A percentile compares a stretch with the other conserved stretches of the same genome.
Conservation (phyloP, 2,797 vertebrate species). For the Pantherophis alleghaniensis region DNA sequence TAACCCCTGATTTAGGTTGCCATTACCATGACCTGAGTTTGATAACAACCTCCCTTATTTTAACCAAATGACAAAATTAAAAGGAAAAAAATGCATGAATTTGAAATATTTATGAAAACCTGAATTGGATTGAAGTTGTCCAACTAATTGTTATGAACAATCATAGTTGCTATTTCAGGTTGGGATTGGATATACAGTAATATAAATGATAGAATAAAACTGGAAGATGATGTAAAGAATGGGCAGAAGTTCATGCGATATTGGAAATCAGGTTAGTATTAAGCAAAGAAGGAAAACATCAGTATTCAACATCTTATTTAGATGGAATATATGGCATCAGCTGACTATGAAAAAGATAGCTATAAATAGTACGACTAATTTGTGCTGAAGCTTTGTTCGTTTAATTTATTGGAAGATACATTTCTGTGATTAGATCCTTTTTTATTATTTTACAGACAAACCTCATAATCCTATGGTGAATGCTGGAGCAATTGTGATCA, state of each 20-base stretch:
- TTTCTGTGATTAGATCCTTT: conserved; percentile 30
- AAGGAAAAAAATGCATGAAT: not conserved
- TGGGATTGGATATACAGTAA: not conserved
- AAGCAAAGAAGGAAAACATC: not conserved
- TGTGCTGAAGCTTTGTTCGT: conserved; percentile 1
- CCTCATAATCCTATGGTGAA: conserved; percentile 99
- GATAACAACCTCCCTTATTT: not conserved
- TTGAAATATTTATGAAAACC: not conserved
- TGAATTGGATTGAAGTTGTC: not conserved
- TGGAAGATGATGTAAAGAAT: not conserved
- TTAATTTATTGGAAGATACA: not conserved
- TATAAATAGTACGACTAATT: not conserved
- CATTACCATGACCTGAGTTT: not conserved
- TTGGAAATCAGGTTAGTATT: not conserved
- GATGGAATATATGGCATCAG: not conserved
- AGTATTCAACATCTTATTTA: not conserved
- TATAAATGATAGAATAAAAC: not conserved
- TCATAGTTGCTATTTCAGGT: not conserved
- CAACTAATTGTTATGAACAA: not conserved
- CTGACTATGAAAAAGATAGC: not conserved
- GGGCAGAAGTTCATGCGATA: not conserved
- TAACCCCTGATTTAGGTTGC: not conserved
- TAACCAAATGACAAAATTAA: not conserved
- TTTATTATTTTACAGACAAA: conserved; percentile 81
- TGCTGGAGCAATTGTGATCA: conserved; percentile 95